Conservation (phyloP, 2,113 vertebrate species). For the Chunga burmeisteri region DNA sequence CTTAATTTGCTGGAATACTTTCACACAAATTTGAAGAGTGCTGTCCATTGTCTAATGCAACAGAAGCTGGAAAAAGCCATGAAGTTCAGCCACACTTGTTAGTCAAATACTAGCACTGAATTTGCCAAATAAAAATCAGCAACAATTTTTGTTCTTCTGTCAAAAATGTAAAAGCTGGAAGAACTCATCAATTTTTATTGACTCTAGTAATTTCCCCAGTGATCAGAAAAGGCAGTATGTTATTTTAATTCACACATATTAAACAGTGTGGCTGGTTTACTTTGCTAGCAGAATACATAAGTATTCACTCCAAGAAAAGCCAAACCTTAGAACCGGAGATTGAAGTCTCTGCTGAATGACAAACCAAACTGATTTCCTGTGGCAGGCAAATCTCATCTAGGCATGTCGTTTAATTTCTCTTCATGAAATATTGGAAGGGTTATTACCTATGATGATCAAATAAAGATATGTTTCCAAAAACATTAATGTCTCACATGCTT, state of each 20-base stretch:
- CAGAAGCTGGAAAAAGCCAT: background rate
- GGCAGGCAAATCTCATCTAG: background rate
- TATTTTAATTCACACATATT: background rate
- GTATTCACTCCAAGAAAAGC: background rate
- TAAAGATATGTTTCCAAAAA: background rate
- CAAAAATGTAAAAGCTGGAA: background rate
- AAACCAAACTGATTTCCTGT: background rate
- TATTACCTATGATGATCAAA: background rate
- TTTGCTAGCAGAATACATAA: background rate
- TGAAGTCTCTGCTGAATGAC: background rate
- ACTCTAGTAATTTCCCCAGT: background rate
- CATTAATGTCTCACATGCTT: background rate
- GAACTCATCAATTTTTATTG: background rate
- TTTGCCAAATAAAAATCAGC: background rate
- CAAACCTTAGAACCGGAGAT: background rate
- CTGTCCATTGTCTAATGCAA: background rate
- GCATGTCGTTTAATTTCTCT: background rate
- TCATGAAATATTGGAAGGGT: background rate
- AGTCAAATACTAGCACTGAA: background rate
- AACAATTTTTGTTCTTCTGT: background rate
- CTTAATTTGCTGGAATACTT: background rate
- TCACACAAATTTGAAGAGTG: background rate
- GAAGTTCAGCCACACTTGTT: background rate
- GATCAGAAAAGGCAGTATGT: background rate
- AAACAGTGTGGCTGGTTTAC: background rate